A percentile compares a stretch with the other conserved stretches of the same genome.
Conservation (phyloP, 2,888 invertebrate genomes). For the Cheilosia vernalis region DNA sequence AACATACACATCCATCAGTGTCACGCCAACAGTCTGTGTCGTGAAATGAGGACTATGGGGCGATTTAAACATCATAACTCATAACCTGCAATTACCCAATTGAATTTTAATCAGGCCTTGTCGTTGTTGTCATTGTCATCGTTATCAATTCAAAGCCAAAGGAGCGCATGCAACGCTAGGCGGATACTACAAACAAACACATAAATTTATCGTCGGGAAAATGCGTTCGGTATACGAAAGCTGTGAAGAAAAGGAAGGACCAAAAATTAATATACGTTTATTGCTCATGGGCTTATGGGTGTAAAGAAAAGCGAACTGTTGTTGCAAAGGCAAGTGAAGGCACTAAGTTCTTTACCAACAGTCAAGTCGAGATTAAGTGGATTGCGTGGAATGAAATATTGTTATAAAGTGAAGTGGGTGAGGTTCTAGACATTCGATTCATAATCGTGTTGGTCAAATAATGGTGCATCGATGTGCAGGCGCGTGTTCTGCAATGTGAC, state of each 20-base stretch:
- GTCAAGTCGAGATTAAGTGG: conserved; percentile 5
- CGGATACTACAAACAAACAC: neutral
- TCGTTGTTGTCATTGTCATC: conserved; percentile 9
- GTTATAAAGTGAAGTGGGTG: neutral
- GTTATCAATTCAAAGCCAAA: neutral
- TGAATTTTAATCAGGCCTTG: conserved; percentile 53
- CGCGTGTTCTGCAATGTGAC: no score
- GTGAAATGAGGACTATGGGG: neutral
- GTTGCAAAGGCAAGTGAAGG: conserved; percentile 4
- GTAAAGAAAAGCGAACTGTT: neutral
- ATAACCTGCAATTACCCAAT: conserved; percentile 63
- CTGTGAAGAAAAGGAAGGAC: conserved; percentile 9
- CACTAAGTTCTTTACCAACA: conserved; percentile 7
- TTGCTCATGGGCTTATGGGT: neutral
- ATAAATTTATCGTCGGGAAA: neutral
- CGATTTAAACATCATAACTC: conserved; percentile 44
- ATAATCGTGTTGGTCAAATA: neutral
- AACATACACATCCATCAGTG: neutral
- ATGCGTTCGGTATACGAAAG: neutral
- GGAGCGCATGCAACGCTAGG: conserved; percentile 8
- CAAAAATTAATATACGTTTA: conserved; percentile 28
- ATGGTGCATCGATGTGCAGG: no score
- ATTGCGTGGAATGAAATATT: neutral
- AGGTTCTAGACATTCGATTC: neutral
- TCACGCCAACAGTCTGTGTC: neutral